These are phyloP conservation scores for Phaethornis superciliosus DNA, from an alignment of 2,113 vertebrate species.

Conservation along the genomic window DNA sequence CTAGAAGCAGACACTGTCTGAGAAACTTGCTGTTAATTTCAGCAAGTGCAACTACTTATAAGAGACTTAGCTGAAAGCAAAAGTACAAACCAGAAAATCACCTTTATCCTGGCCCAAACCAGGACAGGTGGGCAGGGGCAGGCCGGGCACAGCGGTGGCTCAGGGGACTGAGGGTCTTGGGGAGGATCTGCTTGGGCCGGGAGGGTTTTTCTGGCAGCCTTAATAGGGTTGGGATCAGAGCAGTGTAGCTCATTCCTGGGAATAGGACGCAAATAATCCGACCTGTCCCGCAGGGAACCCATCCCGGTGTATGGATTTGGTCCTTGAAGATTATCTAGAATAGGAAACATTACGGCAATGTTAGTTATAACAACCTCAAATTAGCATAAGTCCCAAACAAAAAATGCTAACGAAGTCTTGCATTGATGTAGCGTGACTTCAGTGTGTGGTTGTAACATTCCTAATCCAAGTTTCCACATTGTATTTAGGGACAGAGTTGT, in stretches of 20 bases:
- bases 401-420: neutral
- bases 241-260: fast-evolving
- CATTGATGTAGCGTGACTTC: neutral
- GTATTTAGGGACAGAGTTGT: neutral
- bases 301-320: fast-evolving
- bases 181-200: neutral
- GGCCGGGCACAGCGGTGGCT: neutral
- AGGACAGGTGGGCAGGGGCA: too few species aligned
- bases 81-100: too few species aligned
- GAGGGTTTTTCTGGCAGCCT: neutral
- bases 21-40: too few species aligned
- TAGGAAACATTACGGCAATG: neutral
- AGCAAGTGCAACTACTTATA: too few species aligned
- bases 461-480: neutral
- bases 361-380: neutral
- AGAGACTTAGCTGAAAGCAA: too few species aligned
- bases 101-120: too few species aligned
- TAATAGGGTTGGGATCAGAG: fast-evolving
- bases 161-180: neutral
- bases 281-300: neutral
- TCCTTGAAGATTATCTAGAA: neutral
- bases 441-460: neutral
- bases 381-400: neutral
- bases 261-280: fast-evolving
- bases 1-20: too few species aligned